Evolutionary conservation across 2,113 vertebrate species (phyloP).

Genomic region (Cettia cetti): DNA sequence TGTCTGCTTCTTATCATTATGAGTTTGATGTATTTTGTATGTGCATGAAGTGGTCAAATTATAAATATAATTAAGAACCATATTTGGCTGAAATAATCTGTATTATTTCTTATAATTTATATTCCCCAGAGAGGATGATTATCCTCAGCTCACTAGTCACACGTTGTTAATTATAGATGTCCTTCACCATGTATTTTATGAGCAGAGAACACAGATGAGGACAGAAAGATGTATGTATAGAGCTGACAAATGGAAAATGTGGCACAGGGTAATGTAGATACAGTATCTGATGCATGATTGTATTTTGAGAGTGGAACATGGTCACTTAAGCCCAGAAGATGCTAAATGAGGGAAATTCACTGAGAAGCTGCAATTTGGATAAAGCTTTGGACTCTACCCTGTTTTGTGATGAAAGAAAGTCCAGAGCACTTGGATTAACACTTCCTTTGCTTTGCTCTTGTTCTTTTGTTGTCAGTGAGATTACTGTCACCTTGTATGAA

Average conservation of each 20-base stretch:
- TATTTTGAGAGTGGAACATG: neutral
- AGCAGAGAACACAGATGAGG: neutral
- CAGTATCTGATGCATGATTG: neutral
- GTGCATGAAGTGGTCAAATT: slow-evolving; percentile 58
- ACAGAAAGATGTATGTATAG: neutral
- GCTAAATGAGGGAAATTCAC: neutral
- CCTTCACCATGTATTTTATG: neutral
- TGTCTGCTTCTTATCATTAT: slow-evolving; percentile 50
- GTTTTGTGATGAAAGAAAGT: neutral
- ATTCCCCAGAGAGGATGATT: neutral
- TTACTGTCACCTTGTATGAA: neutral
- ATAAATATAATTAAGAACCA: slow-evolving; percentile 40
- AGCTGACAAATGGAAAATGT: neutral
- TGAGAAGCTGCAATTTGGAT: neutral
- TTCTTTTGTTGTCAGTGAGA: neutral
- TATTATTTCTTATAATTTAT: neutral
- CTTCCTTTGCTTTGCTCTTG: neutral
- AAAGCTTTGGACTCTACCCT: neutral
- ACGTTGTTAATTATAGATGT: neutral
- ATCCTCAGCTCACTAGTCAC: neutral
- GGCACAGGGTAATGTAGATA: neutral
- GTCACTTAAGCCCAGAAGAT: neutral
- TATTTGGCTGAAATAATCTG: neutral
- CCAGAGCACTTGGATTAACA: neutral
- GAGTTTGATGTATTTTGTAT: slow-evolving; percentile 57